Percentiles rank a stretch among this genome's conserved stretches.
phyloP scores from a whole-genome alignment of 2,797 vertebrate genomes.

The Chelon auratus region DNA sequence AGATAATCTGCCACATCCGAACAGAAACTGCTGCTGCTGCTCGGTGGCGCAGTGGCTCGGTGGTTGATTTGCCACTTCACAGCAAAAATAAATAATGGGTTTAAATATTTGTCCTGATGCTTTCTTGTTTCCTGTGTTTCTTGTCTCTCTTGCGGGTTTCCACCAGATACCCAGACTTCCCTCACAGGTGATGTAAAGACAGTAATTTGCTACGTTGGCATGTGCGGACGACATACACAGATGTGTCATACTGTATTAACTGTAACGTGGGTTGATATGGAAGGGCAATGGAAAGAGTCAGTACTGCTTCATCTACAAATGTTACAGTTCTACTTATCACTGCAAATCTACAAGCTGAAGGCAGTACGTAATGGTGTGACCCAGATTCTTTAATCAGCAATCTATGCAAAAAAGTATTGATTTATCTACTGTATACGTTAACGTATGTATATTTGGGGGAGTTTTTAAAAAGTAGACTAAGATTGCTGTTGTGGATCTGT shows the following conservation, averaged over 20 bases:
- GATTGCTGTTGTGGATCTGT: too few species aligned
- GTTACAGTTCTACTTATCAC: neutral
- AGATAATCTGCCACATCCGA: slow-evolving; percentile 18
- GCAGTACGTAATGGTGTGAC: too few species aligned
- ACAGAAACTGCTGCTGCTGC: slow-evolving; percentile 30
- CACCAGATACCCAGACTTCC: neutral
- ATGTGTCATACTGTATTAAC: neutral
- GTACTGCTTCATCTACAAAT: neutral
- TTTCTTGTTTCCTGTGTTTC: neutral
- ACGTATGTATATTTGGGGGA: too few species aligned
- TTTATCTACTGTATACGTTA: too few species aligned
- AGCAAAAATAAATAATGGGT: neutral
- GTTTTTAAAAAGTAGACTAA: too few species aligned
- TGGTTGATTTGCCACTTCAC: slow-evolving; percentile 10
- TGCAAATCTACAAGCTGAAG: too few species aligned
- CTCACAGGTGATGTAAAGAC: slow-evolving; percentile 7
- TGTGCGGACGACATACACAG: neutral
- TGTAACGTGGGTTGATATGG: neutral
- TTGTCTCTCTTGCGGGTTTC: slow-evolving; percentile 17
- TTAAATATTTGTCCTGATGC: neutral
- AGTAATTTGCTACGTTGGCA: neutral
- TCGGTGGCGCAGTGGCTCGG: slow-evolving; percentile 5
- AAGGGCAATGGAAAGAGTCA: neutral
- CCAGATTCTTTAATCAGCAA: too few species aligned
- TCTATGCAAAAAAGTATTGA: too few species aligned